Conservation (phyloP, 2,797 vertebrate species). For the Premnoplex brunnescens region DNA sequence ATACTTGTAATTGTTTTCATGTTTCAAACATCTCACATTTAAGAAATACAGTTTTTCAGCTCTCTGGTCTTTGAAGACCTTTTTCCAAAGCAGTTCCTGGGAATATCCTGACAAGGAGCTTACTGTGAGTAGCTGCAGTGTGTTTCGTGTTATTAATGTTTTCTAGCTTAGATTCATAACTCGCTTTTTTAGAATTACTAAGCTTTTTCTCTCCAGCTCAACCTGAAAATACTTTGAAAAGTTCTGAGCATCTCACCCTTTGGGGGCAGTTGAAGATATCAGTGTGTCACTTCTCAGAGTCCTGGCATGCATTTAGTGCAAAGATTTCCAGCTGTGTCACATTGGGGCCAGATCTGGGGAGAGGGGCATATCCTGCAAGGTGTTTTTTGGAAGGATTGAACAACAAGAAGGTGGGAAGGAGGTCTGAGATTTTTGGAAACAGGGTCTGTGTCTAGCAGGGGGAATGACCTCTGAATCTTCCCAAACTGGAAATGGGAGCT, state of each 20-base stretch:
- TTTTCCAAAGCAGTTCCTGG: not conserved
- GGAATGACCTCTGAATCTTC: not conserved
- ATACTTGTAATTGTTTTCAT: not conserved
- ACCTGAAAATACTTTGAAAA: too few species aligned
- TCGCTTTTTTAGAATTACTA: not conserved
- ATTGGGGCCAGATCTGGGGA: not conserved
- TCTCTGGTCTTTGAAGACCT: not conserved
- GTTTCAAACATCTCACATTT: not conserved
- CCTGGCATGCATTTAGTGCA: too few species aligned
- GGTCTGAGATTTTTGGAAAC: not conserved
- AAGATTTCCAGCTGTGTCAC: fast-evolving
- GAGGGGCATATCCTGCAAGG: not conserved
- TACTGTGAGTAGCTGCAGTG: not conserved
- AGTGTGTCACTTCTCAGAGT: not conserved
- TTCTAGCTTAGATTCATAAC: not conserved
- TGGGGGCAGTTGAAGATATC: not conserved
- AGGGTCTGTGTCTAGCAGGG: not conserved
- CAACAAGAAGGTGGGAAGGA: not conserved
- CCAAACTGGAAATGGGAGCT: not conserved
- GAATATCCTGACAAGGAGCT: not conserved
- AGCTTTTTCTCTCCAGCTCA: not conserved
- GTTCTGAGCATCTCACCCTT: not conserved
- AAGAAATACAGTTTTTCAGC: not conserved
- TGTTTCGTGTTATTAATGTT: not conserved
- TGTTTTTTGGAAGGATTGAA: not conserved